phyloP scores from a whole-genome alignment of 2,888 invertebrate species.

The Formica aserva region DNA sequence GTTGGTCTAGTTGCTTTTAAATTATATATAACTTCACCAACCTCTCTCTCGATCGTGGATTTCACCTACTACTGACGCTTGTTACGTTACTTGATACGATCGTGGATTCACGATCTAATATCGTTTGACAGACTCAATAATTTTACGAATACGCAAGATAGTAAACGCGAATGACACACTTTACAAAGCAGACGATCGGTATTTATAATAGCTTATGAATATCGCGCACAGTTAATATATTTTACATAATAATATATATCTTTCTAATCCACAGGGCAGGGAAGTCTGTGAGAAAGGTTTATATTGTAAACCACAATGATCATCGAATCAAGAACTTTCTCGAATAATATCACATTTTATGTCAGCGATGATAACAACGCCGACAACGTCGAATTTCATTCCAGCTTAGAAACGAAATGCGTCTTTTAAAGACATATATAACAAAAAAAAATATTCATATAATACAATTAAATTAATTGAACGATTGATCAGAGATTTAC shows the following conservation, averaged over 20 bases:
- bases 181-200: constrained; percentile 47
- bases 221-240: constrained; percentile 38
- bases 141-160: constrained; percentile 39
- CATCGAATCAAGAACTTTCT: constrained; percentile 29
- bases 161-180: constrained; percentile 39
- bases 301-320: constrained; percentile 27
- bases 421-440: background rate
- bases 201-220: constrained; percentile 40
- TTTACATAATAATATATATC: constrained; percentile 29
- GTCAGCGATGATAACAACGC: constrained; percentile 22
- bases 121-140: constrained; percentile 28
- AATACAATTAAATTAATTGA: constrained; percentile 28
- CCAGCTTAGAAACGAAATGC: constrained; percentile 6
- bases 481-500: constrained; percentile 18
- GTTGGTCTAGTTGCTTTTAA: constrained; percentile 52
- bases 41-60: constrained; percentile 45
- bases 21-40: constrained; percentile 41
- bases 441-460: constrained; percentile 24
- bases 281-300: constrained; percentile 1
- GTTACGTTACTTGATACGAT: constrained; percentile 22
- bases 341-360: constrained; percentile 53
- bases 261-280: constrained; percentile 2
- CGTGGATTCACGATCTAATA: constrained; percentile 35
- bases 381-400: constrained; percentile 37
- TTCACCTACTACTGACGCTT: constrained; percentile 22